Conservation (phyloP, 2,888 invertebrate genomes). For the Amblyjoppa fuscipennis region DNA sequence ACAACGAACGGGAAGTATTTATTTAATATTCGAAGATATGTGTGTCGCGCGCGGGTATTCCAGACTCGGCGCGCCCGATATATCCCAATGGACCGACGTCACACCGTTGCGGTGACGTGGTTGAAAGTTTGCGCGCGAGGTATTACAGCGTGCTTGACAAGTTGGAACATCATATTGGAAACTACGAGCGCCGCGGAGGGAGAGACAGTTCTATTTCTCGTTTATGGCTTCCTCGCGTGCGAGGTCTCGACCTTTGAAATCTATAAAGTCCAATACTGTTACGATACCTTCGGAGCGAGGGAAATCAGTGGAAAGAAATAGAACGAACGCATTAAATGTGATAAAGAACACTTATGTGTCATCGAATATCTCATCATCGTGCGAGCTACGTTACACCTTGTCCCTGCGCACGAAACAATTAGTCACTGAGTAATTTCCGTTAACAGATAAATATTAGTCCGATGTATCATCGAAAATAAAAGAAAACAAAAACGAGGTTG, state of each 20-base stretch:
- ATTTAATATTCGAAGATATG: conserved; percentile 27
- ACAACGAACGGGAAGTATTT: not conserved
- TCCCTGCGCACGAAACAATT: not conserved
- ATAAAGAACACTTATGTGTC: not conserved
- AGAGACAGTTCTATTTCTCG: conserved; percentile 21
- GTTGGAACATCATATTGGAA: conserved; percentile 13
- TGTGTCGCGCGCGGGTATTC: not conserved
- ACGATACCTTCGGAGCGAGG: not conserved
- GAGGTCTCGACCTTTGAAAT: not conserved
- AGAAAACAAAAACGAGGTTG: too few relatives aligned
- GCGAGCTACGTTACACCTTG: not conserved
- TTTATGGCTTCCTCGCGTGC: conserved; percentile 5
- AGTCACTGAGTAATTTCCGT: not conserved
- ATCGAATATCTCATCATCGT: not conserved
- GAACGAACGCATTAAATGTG: not conserved
- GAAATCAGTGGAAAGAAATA: not conserved
- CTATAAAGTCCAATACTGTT: not conserved
- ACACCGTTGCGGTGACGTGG: conserved; percentile 22
- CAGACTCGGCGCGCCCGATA: not conserved
- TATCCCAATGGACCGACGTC: conserved; percentile 34
- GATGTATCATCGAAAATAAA: too few relatives aligned
- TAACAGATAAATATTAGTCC: not conserved
- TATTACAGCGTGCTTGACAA: conserved; percentile 14
- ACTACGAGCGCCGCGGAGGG: not conserved
- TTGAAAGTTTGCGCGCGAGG: conserved; percentile 39